Evolutionary conservation across 2,113 vertebrate genomes (phyloP).

Genomic region (Athene cunicularia): DNA sequence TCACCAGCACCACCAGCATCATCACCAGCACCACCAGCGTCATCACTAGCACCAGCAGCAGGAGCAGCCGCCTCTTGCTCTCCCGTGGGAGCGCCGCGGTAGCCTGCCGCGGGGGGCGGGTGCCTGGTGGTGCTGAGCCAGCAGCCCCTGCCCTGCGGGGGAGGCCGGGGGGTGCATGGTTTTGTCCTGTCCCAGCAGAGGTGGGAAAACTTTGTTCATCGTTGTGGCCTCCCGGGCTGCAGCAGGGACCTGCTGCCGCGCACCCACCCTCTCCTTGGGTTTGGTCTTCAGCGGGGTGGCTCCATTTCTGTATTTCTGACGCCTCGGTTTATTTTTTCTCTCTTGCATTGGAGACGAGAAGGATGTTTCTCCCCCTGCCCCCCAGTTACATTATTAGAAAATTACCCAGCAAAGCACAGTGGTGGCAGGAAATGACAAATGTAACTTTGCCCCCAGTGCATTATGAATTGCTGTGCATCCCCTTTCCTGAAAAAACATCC

Average conservation of each 20-base stretch:
- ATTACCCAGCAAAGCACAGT: neutral
- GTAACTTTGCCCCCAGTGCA: neutral
- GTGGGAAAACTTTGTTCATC: neutral
- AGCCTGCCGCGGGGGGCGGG: too few relatives aligned
- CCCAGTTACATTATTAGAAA: neutral
- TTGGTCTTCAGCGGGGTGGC: neutral
- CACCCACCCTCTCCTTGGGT: neutral
- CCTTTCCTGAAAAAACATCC: slow-evolving; percentile 22
- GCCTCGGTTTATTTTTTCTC: neutral
- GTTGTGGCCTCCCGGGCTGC: neutral
- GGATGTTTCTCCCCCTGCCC: neutral
- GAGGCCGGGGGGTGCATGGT: neutral
- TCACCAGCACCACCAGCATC: too few relatives aligned
- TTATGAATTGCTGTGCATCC: slow-evolving; percentile 9
- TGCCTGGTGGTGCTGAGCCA: neutral
- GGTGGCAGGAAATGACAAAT: slow-evolving; percentile 45
- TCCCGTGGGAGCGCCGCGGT: too few relatives aligned
- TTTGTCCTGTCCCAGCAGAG: neutral
- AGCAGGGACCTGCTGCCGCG: neutral
- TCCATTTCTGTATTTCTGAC: neutral
- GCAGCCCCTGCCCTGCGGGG: neutral
- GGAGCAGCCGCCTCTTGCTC: too few relatives aligned
- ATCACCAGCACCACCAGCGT: too few relatives aligned
- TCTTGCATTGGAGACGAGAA: neutral
- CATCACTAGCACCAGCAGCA: too few relatives aligned